Evolutionary conservation across 2,113 vertebrate genomes (phyloP).

Genomic region (Zosterops japonicus): DNA sequence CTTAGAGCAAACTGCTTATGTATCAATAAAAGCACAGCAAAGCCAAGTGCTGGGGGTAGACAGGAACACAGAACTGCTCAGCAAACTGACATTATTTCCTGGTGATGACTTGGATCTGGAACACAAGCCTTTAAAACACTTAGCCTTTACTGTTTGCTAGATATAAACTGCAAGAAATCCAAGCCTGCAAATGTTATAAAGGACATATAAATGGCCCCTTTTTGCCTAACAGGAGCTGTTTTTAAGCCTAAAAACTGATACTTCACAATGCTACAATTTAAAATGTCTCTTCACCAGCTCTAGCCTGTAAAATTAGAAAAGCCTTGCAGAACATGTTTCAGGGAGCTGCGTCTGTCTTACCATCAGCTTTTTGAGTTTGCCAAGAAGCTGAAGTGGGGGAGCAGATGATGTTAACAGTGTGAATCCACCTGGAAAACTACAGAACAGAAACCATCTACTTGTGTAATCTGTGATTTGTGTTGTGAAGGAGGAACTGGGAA

Average conservation of each 20-base stretch:
- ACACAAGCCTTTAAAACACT: background rate
- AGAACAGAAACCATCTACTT: background rate
- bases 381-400: constrained; percentile 26
- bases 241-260: background rate
- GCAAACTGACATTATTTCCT: background rate
- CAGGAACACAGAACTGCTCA: background rate
- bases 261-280: background rate
- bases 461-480: constrained; percentile 1
- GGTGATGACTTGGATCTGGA: background rate
- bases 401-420: constrained; percentile 13
- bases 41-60: background rate
- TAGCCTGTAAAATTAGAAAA: background rate
- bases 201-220: background rate
- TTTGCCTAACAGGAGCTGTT: background rate
- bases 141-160: background rate
- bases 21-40: background rate
- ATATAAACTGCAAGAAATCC: background rate
- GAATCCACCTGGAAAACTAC: background rate
- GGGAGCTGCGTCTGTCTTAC: background rate
- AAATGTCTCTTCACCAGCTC: background rate
- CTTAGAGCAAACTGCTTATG: background rate
- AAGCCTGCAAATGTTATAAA: background rate
- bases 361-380: constrained; percentile 7
- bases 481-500: background rate
- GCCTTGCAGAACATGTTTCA: background rate